Base-by-base conservation (phyloP, 2,113 vertebrate species). In the Cyprinodon variegatus region DNA sequence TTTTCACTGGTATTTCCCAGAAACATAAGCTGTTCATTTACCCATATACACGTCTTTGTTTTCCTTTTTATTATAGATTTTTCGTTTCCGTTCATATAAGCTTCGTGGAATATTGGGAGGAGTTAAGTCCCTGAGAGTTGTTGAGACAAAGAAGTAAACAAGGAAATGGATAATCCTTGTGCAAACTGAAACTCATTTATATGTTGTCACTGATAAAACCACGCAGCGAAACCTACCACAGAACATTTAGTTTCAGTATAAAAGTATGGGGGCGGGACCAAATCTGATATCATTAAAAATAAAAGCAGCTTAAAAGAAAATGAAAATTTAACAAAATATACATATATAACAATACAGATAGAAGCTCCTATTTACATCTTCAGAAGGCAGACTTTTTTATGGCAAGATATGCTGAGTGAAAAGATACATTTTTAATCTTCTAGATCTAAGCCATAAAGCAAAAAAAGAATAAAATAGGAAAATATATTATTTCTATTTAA, bases 101-200 rank as follows among this genome's bases (percentile, higher is more conserved):
- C 46, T 43, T n/a, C n/a, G 29, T 15, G 15, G 62, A 0, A 36
- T 22, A 78, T 11, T n/a, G 76, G 61, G 38, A 65, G 46, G 60
- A 48, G 14, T 59, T 68, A 20, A 17, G 2, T 38, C 15, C n/a
- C 17, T 10, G 62, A 41, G 36, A 64, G 76, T 64, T 11, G 50
- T 8, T 17, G 3, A 38, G 3, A 1, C 13, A 57, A 50, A 48
- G n/a, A n/a, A 37, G 65, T 41, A 70, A 83, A 78, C 39, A 38
- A 43, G 45, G 66, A 63, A 83, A 74, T 29, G 48, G 11, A 43
- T 79, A 70, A 90, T 84, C 76, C 64, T 0, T 74, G 43, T 76
- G 74, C 68, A 15, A 53, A 87, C 88, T 69, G 82, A 88, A 88
- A 90, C 78, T 76, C 61, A 76, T 69, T 86, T 39, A 80, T 73